A percentile compares a stretch with the other conserved stretches of the same genome.
Conservation (phyloP, 2,888 invertebrate species). For the Xestobium rufovillosum region DNA sequence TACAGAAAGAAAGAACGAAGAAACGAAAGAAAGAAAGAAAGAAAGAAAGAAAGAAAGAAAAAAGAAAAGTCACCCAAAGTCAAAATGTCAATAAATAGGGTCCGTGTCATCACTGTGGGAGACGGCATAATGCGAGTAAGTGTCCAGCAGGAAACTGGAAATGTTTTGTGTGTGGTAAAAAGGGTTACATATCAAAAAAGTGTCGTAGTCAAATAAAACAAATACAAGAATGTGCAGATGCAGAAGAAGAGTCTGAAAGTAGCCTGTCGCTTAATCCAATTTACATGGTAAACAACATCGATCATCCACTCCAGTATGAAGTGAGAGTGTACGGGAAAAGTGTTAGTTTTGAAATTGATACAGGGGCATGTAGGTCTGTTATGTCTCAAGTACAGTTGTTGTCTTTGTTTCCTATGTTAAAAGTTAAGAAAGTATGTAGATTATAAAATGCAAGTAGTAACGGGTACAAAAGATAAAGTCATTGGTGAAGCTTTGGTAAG, state of each 20-base stretch:
- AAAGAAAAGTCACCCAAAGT: too few relatives aligned
- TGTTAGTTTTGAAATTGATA: slow-evolving; percentile 9
- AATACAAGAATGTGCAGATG: not conserved
- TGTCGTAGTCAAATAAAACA: slow-evolving; percentile 2
- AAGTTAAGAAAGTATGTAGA: slow-evolving; percentile 4
- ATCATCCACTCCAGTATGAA: slow-evolving; percentile 2
- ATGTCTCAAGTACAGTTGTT: slow-evolving; percentile 1
- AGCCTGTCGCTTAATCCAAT: too few relatives aligned
- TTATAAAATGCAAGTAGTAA: slow-evolving; percentile 10
- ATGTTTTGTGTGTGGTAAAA: slow-evolving; percentile 10
- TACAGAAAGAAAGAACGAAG: too few relatives aligned
- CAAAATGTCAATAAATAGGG: too few relatives aligned
- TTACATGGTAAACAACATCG: not conserved
- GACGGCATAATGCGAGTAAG: slow-evolving; percentile 9
- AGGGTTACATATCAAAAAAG: slow-evolving; percentile 8
- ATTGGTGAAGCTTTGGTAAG: slow-evolving; percentile 8
- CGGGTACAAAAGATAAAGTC: slow-evolving; percentile 9
- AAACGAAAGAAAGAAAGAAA: too few relatives aligned
- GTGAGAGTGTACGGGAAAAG: not conserved
- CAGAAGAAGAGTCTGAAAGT: slow-evolving; percentile 5
- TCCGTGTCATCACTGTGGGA: slow-evolving; percentile 9
- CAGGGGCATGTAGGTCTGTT: slow-evolving; percentile 11
- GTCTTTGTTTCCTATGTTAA: slow-evolving; percentile 6
- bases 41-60: too few relatives aligned
- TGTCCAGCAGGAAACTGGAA: slow-evolving; percentile 12